Evolutionary conservation across 2,797 vertebrate species (phyloP), one percentile per base, ranked within the genome.

Genomic region (Peromyscus eremicus): DNA sequence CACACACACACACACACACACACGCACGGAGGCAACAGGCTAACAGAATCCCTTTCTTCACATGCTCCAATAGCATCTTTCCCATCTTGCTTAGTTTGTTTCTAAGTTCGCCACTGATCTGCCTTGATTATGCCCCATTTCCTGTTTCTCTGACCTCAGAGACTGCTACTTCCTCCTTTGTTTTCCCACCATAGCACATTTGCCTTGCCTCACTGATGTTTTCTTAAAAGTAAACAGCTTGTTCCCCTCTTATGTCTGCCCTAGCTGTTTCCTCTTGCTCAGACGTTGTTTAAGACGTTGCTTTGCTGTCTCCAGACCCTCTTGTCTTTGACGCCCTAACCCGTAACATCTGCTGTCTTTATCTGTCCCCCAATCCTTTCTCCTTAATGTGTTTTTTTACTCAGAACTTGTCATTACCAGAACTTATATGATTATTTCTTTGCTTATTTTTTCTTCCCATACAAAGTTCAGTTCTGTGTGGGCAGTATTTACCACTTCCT

Each of bases 391-490:
- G 6, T 73, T 88, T 40, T 84, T 96, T 92, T 37, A 79, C 55
- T 85, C 32, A 21, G n/a, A 80, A 75, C 77, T 68, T 92, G 46
- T 62, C 43, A n/a, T 73, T 79, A 80, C 34, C 8, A 23, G 23
- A 81, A 79, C 12, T 83, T 32, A 49, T n/a, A 62, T 19, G 13
- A 23, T 75, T 71, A 55, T 81, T 90, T 88, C 77, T 52, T 68
- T 87, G 25, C 64, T 70, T 81, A 77, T 94, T 76, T 68, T 88
- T 75, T 82, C 66, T 70, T 88, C 40, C 40, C 82, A 14, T n/a
- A 68, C 5, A 17, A 60, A 75, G 21, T 88, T 81, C 49, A 92
- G 70, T 27, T 88, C 57, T 84, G 23, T 40, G 46, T 92, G 49
- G 66, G n/a, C 25, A 40, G 32, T 1, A 23, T 43, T 87, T 85